These are phyloP conservation scores for Colossoma macropomum DNA, from an alignment of 2,113 vertebrate genomes.

Conservation along the genomic window DNA sequence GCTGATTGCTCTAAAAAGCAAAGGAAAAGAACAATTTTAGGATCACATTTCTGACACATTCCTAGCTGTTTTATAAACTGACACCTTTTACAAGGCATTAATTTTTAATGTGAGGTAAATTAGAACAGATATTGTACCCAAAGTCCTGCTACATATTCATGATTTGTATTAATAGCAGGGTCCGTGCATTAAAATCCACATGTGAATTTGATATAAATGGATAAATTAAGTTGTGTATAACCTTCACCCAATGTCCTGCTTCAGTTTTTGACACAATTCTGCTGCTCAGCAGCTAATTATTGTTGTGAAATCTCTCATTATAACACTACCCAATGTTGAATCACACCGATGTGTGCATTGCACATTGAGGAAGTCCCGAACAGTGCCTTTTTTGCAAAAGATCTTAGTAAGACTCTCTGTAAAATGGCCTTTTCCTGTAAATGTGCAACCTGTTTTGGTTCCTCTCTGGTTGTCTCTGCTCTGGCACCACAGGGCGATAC, in stretches of 20 bases:
- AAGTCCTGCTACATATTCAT: not conserved
- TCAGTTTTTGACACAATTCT: not conserved
- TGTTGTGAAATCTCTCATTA: not conserved
- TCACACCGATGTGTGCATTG: not conserved
- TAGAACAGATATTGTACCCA: too few species aligned
- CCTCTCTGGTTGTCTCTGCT: constrained; percentile 32
- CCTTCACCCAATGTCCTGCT: not conserved
- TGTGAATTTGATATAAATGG: not conserved
- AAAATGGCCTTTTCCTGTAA: constrained; percentile 44
- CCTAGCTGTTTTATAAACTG: too few species aligned
- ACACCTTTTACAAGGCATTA: too few species aligned
- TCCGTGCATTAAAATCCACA: not conserved
- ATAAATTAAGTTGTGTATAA: not conserved
- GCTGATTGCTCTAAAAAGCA: too few species aligned
- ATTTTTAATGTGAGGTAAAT: too few species aligned
- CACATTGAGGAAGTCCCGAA: not conserved
- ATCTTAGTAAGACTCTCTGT: constrained; percentile 10
- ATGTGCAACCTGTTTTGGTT: constrained; percentile 53
- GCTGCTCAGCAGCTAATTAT: not conserved
- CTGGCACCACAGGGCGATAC: constrained; percentile 25
- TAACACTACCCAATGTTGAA: not conserved
- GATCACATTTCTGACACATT: too few species aligned
- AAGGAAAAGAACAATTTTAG: too few species aligned
- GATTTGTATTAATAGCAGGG: not conserved
- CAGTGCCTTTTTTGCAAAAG: constrained; percentile 8